phyloP scores from a whole-genome alignment of 1,140 invertebrate species.

The Notospermus geniculatus region DNA sequence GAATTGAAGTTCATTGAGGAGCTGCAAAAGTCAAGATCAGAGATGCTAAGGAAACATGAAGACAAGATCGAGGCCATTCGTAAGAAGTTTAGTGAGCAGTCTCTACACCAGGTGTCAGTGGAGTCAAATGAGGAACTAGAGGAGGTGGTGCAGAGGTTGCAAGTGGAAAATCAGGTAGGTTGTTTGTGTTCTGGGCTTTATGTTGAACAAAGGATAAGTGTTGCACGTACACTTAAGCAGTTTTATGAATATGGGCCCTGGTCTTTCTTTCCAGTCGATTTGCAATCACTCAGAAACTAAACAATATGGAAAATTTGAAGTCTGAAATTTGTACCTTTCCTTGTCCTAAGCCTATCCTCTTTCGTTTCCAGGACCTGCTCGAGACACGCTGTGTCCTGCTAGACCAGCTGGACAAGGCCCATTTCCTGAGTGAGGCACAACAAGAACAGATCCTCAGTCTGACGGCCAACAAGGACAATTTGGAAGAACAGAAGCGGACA shows the following conservation, averaged over 20 bases:
- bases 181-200: background rate
- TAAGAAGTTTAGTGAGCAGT: background rate
- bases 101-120: background rate
- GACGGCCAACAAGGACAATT: no score
- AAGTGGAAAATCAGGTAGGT: constrained; percentile 40
- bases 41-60: constrained; percentile 23
- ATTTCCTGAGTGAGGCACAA: no score
- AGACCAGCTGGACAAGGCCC: no score
- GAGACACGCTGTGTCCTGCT: no score
- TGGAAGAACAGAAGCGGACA: no score
- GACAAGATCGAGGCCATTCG: background rate
- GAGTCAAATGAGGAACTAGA: constrained; percentile 12
- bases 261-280: background rate
- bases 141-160: constrained; percentile 30
- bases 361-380: no score
- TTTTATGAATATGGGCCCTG: background rate
- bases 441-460: no score
- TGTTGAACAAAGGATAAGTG: no score
- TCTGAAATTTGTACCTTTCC: no score
- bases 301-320: no score
- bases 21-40: constrained; percentile 36
- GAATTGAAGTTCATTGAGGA: constrained; percentile 40
- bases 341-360: no score
- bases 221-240: no score
- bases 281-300: background rate